Evolutionary conservation across 2,113 vertebrate species (phyloP), one percentile per base, ranked within the genome.

Genomic region (Takifugu flavidus): DNA sequence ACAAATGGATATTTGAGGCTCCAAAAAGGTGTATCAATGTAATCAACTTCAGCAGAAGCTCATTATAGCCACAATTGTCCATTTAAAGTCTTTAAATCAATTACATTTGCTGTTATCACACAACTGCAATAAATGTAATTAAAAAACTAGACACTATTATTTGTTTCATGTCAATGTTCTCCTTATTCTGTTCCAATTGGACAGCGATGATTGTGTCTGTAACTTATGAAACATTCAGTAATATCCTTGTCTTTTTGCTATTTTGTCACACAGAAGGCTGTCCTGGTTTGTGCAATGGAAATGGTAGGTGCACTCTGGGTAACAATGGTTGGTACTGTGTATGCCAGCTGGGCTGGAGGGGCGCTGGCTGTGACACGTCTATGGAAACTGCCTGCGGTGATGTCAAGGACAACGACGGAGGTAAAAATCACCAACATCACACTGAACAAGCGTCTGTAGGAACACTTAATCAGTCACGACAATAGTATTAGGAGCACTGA

Each of bases 281-380:
- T 62, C 97, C 96, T 11, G 95, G 95, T 66, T 86, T 98, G 88
- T 99, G 97, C 74, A 98, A 96, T 4, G 96, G 95, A 65, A 98
- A 98, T 1, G 97, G 97, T 87, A 93, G 95, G 87, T 99, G 97
- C 86, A 98, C 95, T 47, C 90, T 98, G 92, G 97, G 96, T 89
- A 89, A 94, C 89, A 93, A 92, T 3, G 96, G 96, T 77, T 99
- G 97, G 97, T 95, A 95, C 87, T 99, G 97, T 1, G 92, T 98
- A 83, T 99, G 97, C 88, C 94, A 98, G 90, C 92, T 98, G 88
- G 97, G 97, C 85, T 99, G 97, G 97, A 93, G 97, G 88, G 97
- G 97, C 77, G 83, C 87, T 0, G 96, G 95, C 80, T 99, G 97
- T 15, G 96, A 98, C 78, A 98, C 95, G 3, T 95, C 96, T 75